phyloP scores from a whole-genome alignment of 2,888 invertebrate species.

The Euspilapteryx auroguttella region DNA sequence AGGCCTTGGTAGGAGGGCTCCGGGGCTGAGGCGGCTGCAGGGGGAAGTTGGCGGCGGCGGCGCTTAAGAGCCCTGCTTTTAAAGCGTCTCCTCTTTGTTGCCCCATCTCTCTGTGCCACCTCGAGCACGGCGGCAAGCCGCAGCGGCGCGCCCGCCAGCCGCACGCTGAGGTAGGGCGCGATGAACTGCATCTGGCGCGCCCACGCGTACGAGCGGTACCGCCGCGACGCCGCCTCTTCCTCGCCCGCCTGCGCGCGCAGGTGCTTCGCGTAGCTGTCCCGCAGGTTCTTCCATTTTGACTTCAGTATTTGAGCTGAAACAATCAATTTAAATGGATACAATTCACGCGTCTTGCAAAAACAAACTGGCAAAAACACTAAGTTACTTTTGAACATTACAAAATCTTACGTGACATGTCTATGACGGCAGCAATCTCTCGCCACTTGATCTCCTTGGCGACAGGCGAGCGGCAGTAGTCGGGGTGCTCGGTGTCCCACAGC shows the following conservation, averaged over 20 bases:
- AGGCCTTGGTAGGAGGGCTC: not conserved
- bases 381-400: no score
- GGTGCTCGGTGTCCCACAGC: constrained; percentile 8
- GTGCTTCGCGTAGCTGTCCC: constrained; percentile 36
- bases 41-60: no score
- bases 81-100: no score
- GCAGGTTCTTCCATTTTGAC: constrained; percentile 34
- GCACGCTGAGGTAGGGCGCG: not conserved
- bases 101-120: no score
- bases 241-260: constrained; percentile 8
- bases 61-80: no score
- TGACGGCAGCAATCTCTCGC: no score
- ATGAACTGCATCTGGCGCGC: constrained; percentile 1
- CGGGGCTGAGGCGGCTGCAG: no score
- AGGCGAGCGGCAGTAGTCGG: constrained; percentile 1
- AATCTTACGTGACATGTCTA: no score
- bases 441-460: constrained; percentile 2
- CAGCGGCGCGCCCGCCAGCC: not conserved
- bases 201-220: not conserved
- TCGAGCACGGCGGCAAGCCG: no score
- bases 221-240: not conserved
- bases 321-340: not conserved
- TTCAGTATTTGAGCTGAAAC: constrained; percentile 7
- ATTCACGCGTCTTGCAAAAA: no score
- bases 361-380: no score